phyloP scores from a whole-genome alignment of 2,888 invertebrate species.

The Rosalia funebris region DNA sequence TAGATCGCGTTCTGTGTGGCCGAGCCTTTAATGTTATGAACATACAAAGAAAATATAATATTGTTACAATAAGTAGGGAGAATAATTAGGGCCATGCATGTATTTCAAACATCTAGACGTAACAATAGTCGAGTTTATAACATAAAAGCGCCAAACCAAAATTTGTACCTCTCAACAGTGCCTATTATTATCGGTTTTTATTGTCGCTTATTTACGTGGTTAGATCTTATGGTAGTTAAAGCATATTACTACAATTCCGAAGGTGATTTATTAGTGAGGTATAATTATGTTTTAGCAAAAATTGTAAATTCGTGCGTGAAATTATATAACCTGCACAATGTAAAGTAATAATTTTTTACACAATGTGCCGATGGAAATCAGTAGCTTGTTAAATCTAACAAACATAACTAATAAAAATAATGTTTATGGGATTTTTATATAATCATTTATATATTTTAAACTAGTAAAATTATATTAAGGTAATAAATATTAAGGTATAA shows the following conservation, averaged over 20 bases:
- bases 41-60: no score
- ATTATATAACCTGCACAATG: neutral
- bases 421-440: no score
- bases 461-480: no score
- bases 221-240: slow-evolving; percentile 9
- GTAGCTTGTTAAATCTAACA: neutral
- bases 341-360: neutral
- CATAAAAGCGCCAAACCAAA: slow-evolving; percentile 1
- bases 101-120: no score
- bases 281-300: slow-evolving; percentile 4
- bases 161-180: slow-evolving; percentile 5
- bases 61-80: no score
- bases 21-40: no score
- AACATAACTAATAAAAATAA: no score
- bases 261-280: slow-evolving; percentile 17
- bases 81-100: no score
- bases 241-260: slow-evolving; percentile 9
- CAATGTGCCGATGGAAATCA: neutral
- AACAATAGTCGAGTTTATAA: neutral
- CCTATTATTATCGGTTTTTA: slow-evolving; percentile 4
- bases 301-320: slow-evolving; percentile 9
- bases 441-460: no score
- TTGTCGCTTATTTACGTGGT: neutral
- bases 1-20: no score
- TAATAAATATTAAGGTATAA: no score